Percentiles rank a stretch among this genome's conserved stretches.
Conservation (phyloP, 2,797 vertebrate species). For the Cichlasoma orientale region DNA sequence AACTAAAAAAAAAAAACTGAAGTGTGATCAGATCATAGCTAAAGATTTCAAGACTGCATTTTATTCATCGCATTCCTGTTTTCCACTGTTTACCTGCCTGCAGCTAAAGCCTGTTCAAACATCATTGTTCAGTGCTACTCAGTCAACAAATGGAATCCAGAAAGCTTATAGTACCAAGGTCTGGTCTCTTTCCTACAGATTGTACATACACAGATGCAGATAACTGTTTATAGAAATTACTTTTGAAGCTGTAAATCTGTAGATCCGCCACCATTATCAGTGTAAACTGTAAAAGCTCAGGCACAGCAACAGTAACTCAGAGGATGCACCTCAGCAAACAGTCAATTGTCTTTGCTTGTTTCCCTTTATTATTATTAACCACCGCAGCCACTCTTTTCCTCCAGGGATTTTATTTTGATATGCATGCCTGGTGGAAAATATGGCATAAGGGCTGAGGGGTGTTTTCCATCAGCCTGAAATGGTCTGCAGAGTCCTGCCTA, state of each 20-base stretch:
- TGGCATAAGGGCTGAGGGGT: conserved; percentile 34
- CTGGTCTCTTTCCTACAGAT: neutral
- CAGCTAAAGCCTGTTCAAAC: neutral
- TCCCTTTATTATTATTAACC: conserved; percentile 52
- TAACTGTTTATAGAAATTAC: neutral
- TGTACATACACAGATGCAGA: neutral
- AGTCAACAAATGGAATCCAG: neutral
- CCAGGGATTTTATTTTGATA: conserved; percentile 44
- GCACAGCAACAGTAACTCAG: neutral
- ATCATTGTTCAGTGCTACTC: neutral
- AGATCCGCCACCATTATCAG: neutral
- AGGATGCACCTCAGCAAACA: neutral
- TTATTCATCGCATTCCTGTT: neutral
- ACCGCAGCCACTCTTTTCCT: conserved; percentile 33
- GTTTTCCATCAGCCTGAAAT: conserved; percentile 68
- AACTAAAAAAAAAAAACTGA: neutral
- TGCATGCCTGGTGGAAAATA: conserved; percentile 58
- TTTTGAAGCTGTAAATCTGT: neutral
- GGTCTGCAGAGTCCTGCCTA: conserved; percentile 34
- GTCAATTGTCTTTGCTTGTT: conserved; percentile 29
- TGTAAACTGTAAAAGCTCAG: neutral
- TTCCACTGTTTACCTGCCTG: neutral
- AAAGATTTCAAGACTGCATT: neutral
- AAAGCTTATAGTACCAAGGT: neutral
- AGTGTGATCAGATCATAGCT: neutral